Base-by-base conservation (phyloP, 2,888 invertebrate species). In the Reticulitermes lucifugus region DNA sequence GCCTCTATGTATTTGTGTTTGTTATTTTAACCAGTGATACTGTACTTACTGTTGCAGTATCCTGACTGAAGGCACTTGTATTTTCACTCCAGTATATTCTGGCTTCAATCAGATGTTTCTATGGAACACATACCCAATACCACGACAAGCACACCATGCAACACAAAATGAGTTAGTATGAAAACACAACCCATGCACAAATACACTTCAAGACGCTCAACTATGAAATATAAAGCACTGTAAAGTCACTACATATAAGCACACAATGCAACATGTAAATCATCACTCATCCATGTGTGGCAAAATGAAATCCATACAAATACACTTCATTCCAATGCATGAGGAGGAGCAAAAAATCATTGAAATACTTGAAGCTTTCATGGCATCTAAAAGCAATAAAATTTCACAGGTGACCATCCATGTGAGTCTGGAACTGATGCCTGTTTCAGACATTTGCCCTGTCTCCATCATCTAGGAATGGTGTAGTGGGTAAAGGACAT, bases 71-170 rank as follows among this genome's bases (percentile, higher is more conserved):
- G 35, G 41, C 70, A 43, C 81, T 43, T 46, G 84, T 79, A 46
- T 84, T 79, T 71, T 81, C 84, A 89, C 91, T 93, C 93, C 93
- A 93, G 91, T 91, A 93, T 88, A 93, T 92, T 91, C 92, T 92
- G 90, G 93, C 93, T 89, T 93, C 93, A 92, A 92, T 93, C 92
- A 93, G 93, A 91, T 93, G 92, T 93, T 93, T 93, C 93, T 93
- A 92, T 90, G 90, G 89, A 90, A 89, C 89, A 90, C 88, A 89
- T 89, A 91, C 90, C 90, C 90, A 88, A 87, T 88, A 88, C 89
- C 88, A 88, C 86, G 85, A 88, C 88, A 87, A 88, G 86, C 87
- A 87, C 85, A 86, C 83, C 86, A 87, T 87, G 87, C 87, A 87
- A 87, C 83, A 86, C 73, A 87, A 84, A 87, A 87, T 75, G 51